phyloP scores from a whole-genome alignment of 2,888 invertebrate genomes.

The Macrosoma leucophasiata region DNA sequence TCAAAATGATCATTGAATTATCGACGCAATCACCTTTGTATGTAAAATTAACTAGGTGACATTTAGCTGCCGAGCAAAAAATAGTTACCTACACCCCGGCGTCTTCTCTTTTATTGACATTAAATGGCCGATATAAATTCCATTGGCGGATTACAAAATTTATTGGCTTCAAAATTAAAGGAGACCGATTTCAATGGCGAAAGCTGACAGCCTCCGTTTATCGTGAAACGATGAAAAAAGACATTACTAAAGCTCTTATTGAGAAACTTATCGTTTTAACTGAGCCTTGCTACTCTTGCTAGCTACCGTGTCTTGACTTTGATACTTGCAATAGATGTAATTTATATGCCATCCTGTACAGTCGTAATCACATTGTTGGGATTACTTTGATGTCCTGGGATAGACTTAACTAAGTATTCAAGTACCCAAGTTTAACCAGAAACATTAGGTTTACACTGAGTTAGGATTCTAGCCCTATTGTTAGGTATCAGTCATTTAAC shows the following conservation, averaged over 20 bases:
- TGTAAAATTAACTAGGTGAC: conserved; percentile 57
- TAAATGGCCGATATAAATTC: conserved; percentile 73
- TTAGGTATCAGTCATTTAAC: too few relatives aligned
- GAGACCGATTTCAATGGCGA: conserved; percentile 72
- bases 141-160: conserved; percentile 71
- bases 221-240: conserved; percentile 43
- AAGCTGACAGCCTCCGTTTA: conserved; percentile 61
- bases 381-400: too few relatives aligned
- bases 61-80: conserved; percentile 50
- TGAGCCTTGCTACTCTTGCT: too few relatives aligned
- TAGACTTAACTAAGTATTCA: too few relatives aligned
- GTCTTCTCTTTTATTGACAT: conserved; percentile 59
- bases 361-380: too few relatives aligned
- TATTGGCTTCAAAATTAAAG: conserved; percentile 73
- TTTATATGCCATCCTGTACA: too few relatives aligned
- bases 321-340: too few relatives aligned
- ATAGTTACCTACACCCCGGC: too few relatives aligned
- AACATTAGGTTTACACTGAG: too few relatives aligned
- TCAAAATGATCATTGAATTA: conserved; percentile 50
- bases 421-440: too few relatives aligned
- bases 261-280: conserved; percentile 50
- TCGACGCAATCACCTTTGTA: conserved; percentile 64
- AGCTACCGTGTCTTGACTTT: too few relatives aligned
- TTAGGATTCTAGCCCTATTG: too few relatives aligned
- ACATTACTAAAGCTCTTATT: conserved; percentile 41